Percentiles rank a stretch among this genome's conserved stretches.
Conservation (phyloP, 2,797 vertebrate species). For the Mormyrops boulengeri region DNA sequence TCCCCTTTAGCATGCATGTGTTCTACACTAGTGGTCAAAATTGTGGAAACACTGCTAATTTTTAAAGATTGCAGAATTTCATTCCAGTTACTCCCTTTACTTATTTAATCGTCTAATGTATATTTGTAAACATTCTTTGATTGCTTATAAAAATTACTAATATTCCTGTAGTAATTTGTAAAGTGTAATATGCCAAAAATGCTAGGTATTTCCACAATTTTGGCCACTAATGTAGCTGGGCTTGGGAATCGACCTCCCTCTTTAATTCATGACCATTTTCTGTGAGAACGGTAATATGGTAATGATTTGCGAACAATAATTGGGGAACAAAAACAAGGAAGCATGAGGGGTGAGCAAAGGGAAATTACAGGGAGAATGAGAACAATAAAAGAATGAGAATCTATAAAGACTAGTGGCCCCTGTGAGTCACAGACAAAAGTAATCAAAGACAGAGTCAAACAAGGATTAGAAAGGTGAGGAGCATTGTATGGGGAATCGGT, state of each 20-base stretch:
- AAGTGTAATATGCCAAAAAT: background rate
- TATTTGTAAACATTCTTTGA: background rate
- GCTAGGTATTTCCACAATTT: background rate
- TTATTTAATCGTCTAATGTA: background rate
- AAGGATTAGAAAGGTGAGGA: background rate
- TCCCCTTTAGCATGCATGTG: background rate
- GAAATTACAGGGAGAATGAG: background rate
- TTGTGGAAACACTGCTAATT: background rate
- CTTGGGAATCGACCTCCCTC: background rate
- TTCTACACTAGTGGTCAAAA: background rate
- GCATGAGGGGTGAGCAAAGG: background rate
- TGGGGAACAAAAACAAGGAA: background rate
- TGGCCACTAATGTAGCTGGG: background rate
- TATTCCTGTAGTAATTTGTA: background rate
- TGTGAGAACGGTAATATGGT: background rate
- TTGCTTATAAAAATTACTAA: background rate
- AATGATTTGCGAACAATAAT: background rate
- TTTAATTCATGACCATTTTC: background rate
- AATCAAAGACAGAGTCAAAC: background rate
- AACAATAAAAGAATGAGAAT: background rate
- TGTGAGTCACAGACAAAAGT: background rate
- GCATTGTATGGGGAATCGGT: background rate
- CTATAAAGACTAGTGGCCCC: background rate
- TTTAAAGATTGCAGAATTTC: background rate
- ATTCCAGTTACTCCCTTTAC: background rate